A percentile compares a stretch with the other conserved stretches of the same genome.
phyloP scores from a whole-genome alignment of 2,797 vertebrate genomes.

The Champsocephalus esox region DNA sequence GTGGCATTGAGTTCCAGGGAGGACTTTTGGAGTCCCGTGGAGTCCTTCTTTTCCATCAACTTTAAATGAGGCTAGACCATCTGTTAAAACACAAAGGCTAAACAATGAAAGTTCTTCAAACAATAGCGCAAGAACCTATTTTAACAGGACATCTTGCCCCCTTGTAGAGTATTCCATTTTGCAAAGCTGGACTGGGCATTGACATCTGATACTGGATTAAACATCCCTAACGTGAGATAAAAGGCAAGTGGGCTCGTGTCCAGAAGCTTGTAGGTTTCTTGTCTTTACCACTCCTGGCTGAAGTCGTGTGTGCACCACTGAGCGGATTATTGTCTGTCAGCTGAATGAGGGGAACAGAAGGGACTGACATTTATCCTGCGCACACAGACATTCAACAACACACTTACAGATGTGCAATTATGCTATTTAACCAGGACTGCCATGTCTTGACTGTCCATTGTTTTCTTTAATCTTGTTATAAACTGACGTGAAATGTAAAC shows the following conservation, averaged over 20 bases:
- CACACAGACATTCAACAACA: slow-evolving; percentile 14
- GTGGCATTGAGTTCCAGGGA: slow-evolving; percentile 37
- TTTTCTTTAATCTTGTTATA: slow-evolving; percentile 15
- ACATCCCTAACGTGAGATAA: slow-evolving; percentile 10
- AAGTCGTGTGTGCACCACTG: slow-evolving; percentile 38
- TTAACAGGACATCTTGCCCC: slow-evolving; percentile 13
- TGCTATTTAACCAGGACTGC: slow-evolving; percentile 16
- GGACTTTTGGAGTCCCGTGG: slow-evolving; percentile 35
- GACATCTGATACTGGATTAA: slow-evolving; percentile 25
- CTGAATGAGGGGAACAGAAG: slow-evolving; percentile 28
- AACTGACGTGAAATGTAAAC: neutral
- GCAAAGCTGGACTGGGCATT: neutral
- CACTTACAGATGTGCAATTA: slow-evolving; percentile 19
- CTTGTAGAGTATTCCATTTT: neutral
- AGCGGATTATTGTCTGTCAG: slow-evolving; percentile 54
- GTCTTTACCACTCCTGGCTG: slow-evolving; percentile 22
- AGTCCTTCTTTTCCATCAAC: slow-evolving; percentile 34
- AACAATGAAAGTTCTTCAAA: slow-evolving; percentile 32
- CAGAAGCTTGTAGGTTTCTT: slow-evolving; percentile 20
- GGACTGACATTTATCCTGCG: slow-evolving; percentile 22
- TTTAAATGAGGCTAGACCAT: slow-evolving; percentile 61
- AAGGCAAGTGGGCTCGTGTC: neutral
- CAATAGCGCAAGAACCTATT: slow-evolving; percentile 7
- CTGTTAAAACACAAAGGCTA: slow-evolving; percentile 55
- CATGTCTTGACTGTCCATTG: neutral